Conservation (phyloP, 53 echinoderm and acorn worm genomes). For the Temnopleurus reevesii region DNA sequence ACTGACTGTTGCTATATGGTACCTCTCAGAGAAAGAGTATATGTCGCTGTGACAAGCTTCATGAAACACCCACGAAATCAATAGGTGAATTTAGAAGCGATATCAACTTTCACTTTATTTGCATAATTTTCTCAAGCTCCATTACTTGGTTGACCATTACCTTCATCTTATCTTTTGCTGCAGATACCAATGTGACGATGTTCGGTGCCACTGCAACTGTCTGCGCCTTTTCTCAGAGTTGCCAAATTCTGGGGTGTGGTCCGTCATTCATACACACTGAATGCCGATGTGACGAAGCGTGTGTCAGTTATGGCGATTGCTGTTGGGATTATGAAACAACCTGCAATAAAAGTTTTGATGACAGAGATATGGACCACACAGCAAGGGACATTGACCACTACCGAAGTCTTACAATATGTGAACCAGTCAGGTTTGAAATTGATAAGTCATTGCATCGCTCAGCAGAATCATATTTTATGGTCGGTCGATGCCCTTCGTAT, state of each 20-base stretch:
- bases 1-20: too few relatives aligned
- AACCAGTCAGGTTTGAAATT: background rate
- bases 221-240: background rate
- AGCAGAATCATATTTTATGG: background rate
- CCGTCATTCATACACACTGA: background rate
- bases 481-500: background rate
- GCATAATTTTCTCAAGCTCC: too few relatives aligned
- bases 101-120: too few relatives aligned
- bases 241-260: background rate
- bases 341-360: background rate
- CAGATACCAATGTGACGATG: background rate
- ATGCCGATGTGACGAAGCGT: background rate
- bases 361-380: background rate
- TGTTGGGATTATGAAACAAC: slow-evolving; percentile 12
- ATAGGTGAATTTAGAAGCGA: too few relatives aligned
- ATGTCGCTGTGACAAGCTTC: too few relatives aligned
- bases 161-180: too few relatives aligned
- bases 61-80: too few relatives aligned
- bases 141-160: too few relatives aligned
- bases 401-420: background rate
- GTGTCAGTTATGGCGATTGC: slow-evolving; percentile 5
- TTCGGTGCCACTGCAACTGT: background rate
- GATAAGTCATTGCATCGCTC: background rate
- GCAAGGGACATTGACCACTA: background rate
- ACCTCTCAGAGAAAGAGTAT: too few relatives aligned